Percentiles rank a stretch among this genome's conserved stretches.
phyloP scores from a whole-genome alignment of 2,888 invertebrate species.

The Onchidella celtica region DNA sequence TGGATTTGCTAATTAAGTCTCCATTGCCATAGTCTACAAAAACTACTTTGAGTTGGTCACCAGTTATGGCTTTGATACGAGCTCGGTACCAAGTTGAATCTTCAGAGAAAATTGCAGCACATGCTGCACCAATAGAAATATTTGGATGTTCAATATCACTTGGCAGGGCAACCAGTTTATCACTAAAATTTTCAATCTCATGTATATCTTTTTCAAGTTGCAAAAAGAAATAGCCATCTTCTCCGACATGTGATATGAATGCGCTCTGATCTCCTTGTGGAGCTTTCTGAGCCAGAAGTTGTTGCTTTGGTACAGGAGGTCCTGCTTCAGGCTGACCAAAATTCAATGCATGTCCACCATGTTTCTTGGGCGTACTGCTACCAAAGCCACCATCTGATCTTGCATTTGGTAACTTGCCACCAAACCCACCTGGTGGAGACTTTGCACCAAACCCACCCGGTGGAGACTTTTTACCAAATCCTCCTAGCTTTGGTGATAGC shows the following conservation, averaged over 20 bases:
- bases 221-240: slow-evolving; percentile 65
- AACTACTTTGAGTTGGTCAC: slow-evolving; percentile 59
- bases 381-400: background rate
- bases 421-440: background rate
- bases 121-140: slow-evolving; percentile 47
- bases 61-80: slow-evolving; percentile 53
- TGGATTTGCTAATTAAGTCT: slow-evolving; percentile 53
- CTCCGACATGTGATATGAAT: slow-evolving; percentile 51
- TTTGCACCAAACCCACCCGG: background rate
- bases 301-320: slow-evolving; percentile 21
- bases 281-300: slow-evolving; percentile 7
- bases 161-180: slow-evolving; percentile 42
- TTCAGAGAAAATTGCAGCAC: slow-evolving; percentile 61
- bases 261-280: slow-evolving; percentile 38
- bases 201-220: slow-evolving; percentile 51
- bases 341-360: background rate
- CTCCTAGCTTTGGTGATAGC: slow-evolving; percentile 10
- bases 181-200: slow-evolving; percentile 40
- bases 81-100: slow-evolving; percentile 73
- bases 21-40: slow-evolving; percentile 76
- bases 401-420: background rate
- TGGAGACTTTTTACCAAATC: background rate
- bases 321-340: background rate
- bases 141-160: slow-evolving; percentile 24
- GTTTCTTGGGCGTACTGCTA: background rate